These are phyloP conservation scores for Carterocephalus palaemon DNA, from an alignment of 2,888 invertebrate genomes.

Conservation along the genomic window DNA sequence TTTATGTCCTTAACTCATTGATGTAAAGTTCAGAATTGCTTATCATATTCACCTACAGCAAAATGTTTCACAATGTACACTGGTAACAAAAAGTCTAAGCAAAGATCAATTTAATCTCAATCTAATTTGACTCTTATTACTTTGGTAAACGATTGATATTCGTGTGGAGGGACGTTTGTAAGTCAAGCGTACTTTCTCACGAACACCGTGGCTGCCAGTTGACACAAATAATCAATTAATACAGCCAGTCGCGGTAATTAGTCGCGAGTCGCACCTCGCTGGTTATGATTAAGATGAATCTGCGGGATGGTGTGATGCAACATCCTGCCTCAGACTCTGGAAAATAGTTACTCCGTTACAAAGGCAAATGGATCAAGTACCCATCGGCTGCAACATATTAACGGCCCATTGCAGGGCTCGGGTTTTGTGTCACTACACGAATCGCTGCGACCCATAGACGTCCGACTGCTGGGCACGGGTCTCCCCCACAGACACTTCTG, in stretches of 20 bases:
- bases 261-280: constrained; percentile 53
- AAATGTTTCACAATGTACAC: constrained; percentile 22
- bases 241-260: constrained; percentile 55
- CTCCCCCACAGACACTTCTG: too few species aligned
- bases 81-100: constrained; percentile 11
- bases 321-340: too few species aligned
- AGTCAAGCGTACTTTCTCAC: constrained; percentile 23
- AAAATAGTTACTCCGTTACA: too few species aligned
- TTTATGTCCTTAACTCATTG: neutral
- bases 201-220: constrained; percentile 31
- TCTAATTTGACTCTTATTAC: neutral
- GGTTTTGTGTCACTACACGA: too few species aligned
- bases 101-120: neutral
- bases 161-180: constrained; percentile 5
- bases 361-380: too few species aligned
- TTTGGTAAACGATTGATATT: neutral
- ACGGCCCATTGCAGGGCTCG: too few species aligned
- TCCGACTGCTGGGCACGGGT: too few species aligned
- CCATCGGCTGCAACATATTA: too few species aligned
- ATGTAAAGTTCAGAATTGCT: neutral
- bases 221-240: constrained; percentile 60
- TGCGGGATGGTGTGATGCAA: constrained; percentile 31
- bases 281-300: constrained; percentile 57
- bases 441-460: too few species aligned
- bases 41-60: constrained; percentile 5